Conservation (phyloP, 2,888 invertebrate genomes). For the Napeogenes inachia region DNA sequence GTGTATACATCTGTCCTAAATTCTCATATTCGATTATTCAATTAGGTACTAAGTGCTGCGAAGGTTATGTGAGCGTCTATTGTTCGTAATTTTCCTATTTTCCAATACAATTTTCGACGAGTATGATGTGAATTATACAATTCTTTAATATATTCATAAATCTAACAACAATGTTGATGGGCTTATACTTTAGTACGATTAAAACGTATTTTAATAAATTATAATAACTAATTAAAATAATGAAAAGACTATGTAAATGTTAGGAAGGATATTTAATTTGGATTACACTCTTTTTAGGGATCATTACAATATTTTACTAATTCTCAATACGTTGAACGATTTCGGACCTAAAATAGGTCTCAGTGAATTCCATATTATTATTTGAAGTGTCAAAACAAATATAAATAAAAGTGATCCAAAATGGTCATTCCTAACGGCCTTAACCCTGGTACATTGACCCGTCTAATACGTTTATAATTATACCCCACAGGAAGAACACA, state of each 20-base stretch:
- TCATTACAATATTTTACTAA: too few relatives aligned
- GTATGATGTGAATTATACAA: slow-evolving; percentile 27
- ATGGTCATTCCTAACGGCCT: slow-evolving; percentile 46
- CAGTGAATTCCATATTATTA: not conserved
- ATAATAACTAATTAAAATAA: too few relatives aligned
- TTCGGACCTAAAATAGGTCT: not conserved
- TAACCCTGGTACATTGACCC: slow-evolving; percentile 65
- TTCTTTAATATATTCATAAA: too few relatives aligned
- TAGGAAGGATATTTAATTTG: too few relatives aligned
- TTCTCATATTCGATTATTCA: slow-evolving; percentile 44
- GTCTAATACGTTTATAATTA: slow-evolving; percentile 76
- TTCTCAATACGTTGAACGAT: not conserved
- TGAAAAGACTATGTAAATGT: too few relatives aligned
- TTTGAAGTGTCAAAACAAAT: slow-evolving; percentile 5
- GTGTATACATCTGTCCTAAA: slow-evolving; percentile 38
- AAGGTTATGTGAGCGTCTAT: slow-evolving; percentile 33
- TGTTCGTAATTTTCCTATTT: slow-evolving; percentile 35
- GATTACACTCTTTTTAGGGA: too few relatives aligned
- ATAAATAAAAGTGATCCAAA: slow-evolving; percentile 28
- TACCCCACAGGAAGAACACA: slow-evolving; percentile 46
- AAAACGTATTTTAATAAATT: too few relatives aligned
- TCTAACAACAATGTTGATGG: too few relatives aligned
- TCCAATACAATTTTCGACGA: slow-evolving; percentile 32
- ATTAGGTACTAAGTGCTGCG: slow-evolving; percentile 35
- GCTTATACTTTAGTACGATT: too few relatives aligned